phyloP scores from a whole-genome alignment of 1,140 invertebrate species.

The Ceratosolen fusciceps region DNA sequence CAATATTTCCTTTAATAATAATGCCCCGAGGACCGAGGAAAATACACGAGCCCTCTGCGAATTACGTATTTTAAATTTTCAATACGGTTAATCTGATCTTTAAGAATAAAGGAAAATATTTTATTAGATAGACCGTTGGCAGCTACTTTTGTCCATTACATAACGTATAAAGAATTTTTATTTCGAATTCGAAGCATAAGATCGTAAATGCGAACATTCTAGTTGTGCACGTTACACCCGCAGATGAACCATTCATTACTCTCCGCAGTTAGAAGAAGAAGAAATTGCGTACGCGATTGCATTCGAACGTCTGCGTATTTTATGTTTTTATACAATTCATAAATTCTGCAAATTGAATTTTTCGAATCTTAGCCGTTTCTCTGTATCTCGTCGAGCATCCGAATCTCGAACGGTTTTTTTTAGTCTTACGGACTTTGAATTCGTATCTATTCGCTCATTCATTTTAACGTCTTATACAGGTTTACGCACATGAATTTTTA shows the following conservation, averaged over 20 bases:
- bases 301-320: background rate
- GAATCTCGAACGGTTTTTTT: conserved; percentile 19
- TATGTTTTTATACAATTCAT: background rate
- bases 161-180: no score
- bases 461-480: background rate
- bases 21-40: no score
- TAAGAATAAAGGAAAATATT: no score
- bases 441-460: conserved; percentile 1
- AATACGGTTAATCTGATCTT: no score
- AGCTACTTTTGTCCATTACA: no score
- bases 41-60: no score
- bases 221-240: no score
- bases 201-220: no score
- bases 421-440: conserved; percentile 3
- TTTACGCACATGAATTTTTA: conserved; percentile 5
- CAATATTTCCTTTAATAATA: no score
- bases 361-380: conserved; percentile 4
- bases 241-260: background rate
- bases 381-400: background rate
- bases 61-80: no score
- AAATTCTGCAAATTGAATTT: background rate
- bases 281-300: background rate
- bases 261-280: background rate
- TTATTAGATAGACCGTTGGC: no score
- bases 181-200: no score